These are phyloP conservation scores for Hepsetus odoe DNA, from an alignment of 2,113 vertebrate genomes.

Conservation along the genomic window DNA sequence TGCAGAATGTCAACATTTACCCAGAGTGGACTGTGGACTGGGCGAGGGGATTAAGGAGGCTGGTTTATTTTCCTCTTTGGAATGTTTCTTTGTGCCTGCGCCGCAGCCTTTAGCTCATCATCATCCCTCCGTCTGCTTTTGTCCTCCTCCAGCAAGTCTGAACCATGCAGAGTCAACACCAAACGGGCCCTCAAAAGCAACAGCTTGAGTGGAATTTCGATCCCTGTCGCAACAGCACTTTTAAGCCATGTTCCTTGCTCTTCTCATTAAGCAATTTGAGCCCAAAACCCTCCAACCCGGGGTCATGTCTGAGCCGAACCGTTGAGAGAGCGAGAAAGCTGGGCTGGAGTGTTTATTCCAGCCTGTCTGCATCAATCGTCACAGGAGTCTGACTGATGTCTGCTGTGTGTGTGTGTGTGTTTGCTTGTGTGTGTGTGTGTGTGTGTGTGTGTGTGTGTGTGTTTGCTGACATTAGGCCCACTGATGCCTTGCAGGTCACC, in stretches of 20 bases:
- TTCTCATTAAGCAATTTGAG: slow-evolving; percentile 56
- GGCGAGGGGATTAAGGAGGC: slow-evolving; percentile 46
- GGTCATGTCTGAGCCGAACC: slow-evolving; percentile 38
- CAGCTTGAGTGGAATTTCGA: slow-evolving; percentile 51
- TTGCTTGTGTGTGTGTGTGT: neutral
- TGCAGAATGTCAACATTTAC: slow-evolving; percentile 57
- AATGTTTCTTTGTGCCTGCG: slow-evolving; percentile 55
- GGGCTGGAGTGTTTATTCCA: slow-evolving; percentile 40
- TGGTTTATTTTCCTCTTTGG: slow-evolving; percentile 53
- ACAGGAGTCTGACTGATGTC: slow-evolving; percentile 43
- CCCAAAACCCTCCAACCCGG: neutral
- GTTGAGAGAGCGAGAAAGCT: slow-evolving; percentile 32
- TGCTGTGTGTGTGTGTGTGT: slow-evolving; percentile 10
- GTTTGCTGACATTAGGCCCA: neutral
- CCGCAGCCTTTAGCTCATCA: slow-evolving; percentile 33
- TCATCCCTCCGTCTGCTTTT: slow-evolving; percentile 52
- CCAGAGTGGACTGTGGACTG: slow-evolving; percentile 51
- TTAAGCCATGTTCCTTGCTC: slow-evolving; percentile 47
- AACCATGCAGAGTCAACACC: slow-evolving; percentile 57
- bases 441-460: neutral
- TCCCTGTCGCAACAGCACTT: slow-evolving; percentile 51
- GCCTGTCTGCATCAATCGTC: slow-evolving; percentile 49
- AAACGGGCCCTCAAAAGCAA: slow-evolving; percentile 38
- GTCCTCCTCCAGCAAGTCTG: slow-evolving; percentile 48
- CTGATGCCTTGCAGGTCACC: neutral